These are phyloP conservation scores for Channa maculata DNA, from an alignment of 2,113 vertebrate species.

Conservation along the genomic window DNA sequence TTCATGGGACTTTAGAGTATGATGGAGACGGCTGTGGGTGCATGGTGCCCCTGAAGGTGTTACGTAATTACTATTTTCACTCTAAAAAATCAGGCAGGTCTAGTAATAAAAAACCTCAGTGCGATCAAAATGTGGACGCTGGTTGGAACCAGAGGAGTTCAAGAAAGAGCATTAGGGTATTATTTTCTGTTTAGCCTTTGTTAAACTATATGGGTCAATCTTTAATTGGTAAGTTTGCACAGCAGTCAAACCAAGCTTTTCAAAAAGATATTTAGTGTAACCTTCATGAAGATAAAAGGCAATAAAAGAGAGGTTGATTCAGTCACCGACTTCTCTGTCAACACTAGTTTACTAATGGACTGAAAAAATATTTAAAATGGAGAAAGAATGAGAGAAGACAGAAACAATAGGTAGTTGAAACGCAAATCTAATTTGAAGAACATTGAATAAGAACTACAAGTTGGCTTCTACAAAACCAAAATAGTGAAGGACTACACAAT, in stretches of 20 bases:
- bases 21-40: slow-evolving; percentile 38
- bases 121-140: slow-evolving; percentile 13
- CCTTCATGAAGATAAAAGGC: not conserved
- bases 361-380: not conserved
- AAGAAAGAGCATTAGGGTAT: not conserved
- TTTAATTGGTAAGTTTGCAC: slow-evolving; percentile 1
- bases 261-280: slow-evolving; percentile 1
- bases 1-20: slow-evolving; percentile 44
- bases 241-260: slow-evolving; percentile 1
- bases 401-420: not conserved
- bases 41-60: slow-evolving; percentile 42
- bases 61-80: slow-evolving; percentile 32
- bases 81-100: slow-evolving; percentile 30
- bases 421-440: not conserved
- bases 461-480: slow-evolving; percentile 1
- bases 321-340: slow-evolving; percentile 22
- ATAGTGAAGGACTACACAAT: slow-evolving; percentile 4
- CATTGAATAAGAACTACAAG: not conserved
- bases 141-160: not conserved
- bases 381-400: too few species aligned
- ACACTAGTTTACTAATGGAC: slow-evolving; percentile 6
- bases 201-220: slow-evolving; percentile 2
- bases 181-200: not conserved
- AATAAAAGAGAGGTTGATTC: slow-evolving; percentile 9
- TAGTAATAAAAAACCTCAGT: slow-evolving; percentile 17